Evolutionary conservation across 2,797 vertebrate genomes (phyloP).

Genomic region (Oceanodroma leucorhoa): DNA sequence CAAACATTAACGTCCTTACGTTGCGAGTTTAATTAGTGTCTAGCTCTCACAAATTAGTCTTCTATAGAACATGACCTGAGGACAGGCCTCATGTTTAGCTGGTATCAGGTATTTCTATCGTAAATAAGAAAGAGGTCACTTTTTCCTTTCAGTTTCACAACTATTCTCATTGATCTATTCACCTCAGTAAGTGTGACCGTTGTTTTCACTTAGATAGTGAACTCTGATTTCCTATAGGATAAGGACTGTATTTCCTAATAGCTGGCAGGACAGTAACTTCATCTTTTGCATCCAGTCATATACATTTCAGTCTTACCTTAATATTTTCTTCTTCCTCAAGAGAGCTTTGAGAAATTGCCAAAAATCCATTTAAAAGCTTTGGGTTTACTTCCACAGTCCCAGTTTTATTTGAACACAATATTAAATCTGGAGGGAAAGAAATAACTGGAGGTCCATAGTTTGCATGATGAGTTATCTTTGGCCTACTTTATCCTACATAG

Average conservation of each 20-base stretch:
- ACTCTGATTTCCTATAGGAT: neutral
- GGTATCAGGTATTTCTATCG: neutral
- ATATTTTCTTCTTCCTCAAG: neutral
- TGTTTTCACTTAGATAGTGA: slow-evolving; percentile 14
- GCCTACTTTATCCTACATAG: slow-evolving; percentile 6
- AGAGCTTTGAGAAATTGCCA: neutral
- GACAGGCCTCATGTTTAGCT: neutral
- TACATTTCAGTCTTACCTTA: neutral
- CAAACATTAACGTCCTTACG: neutral
- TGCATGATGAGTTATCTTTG: slow-evolving; percentile 4
- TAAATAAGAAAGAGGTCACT: neutral
- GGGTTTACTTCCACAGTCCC: neutral
- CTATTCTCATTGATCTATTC: neutral
- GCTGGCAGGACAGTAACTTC: neutral
- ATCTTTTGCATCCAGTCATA: neutral
- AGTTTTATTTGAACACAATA: slow-evolving; percentile 1
- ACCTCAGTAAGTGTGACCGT: neutral
- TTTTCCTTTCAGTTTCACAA: neutral
- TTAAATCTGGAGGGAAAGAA: neutral
- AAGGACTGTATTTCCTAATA: neutral
- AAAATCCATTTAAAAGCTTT: neutral
- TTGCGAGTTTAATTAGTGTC: neutral
- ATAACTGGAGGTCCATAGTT: neutral
- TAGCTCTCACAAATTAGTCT: neutral
- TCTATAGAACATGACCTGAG: neutral